Conservation (phyloP, 1,140 invertebrate species). For the Gryllus bimaculatus region DNA sequence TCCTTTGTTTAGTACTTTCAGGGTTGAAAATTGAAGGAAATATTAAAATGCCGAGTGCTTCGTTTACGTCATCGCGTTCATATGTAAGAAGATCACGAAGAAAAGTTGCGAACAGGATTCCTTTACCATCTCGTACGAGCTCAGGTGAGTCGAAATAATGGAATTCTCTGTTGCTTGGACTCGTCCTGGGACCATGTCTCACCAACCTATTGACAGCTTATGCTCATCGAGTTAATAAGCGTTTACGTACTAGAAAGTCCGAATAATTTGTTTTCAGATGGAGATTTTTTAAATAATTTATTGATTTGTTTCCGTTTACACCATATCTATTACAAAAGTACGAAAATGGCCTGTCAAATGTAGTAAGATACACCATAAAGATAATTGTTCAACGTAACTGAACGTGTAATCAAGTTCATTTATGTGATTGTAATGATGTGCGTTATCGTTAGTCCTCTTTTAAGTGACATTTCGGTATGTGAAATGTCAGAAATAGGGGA, state of each 20-base stretch:
- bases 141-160: constrained; percentile 44
- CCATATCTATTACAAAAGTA: background rate
- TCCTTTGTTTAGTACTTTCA: constrained; percentile 50
- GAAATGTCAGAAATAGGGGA: no score
- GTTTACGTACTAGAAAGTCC: background rate
- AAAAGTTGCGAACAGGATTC: constrained; percentile 75
- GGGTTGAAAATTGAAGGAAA: constrained; percentile 16
- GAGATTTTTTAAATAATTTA: no score
- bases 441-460: no score
- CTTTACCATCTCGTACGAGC: constrained; percentile 64
- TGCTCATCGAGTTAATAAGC: background rate
- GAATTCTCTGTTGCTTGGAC: constrained; percentile 15
- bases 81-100: constrained; percentile 74
- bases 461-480: no score
- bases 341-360: background rate
- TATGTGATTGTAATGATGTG: no score
- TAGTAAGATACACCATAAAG: background rate
- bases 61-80: constrained; percentile 76
- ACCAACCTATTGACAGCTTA: constrained; percentile 10
- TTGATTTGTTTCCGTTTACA: no score
- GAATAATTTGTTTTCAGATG: no score
- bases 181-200: constrained; percentile 18
- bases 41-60: constrained; percentile 76
- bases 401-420: no score
- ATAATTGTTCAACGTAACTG: background rate